Conservation (phyloP, 2,888 invertebrate species). For the Drosophila incognita region DNA sequence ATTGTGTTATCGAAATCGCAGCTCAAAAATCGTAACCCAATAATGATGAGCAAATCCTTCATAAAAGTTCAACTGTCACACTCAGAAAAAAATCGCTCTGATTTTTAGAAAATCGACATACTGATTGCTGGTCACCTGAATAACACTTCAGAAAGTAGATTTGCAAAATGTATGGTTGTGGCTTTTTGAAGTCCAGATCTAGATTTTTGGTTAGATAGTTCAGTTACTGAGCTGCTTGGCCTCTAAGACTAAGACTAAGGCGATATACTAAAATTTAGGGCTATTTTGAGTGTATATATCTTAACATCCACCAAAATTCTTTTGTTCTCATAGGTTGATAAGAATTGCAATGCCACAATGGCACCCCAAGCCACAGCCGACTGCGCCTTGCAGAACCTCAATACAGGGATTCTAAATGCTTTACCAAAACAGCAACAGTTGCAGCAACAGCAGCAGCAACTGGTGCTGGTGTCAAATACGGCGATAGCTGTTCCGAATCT, state of each 20-base stretch:
- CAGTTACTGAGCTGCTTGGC: neutral
- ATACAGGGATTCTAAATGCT: conserved; percentile 77
- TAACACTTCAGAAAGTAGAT: neutral
- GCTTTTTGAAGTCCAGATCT: neutral
- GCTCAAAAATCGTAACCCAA: neutral
- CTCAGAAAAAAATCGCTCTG: neutral
- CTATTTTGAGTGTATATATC: neutral
- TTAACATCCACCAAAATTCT: neutral
- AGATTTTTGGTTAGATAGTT: neutral
- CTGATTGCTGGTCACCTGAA: neutral
- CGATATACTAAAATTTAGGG: neutral
- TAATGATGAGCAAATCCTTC: neutral
- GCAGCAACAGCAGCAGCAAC: conserved; percentile 55
- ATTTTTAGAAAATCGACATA: neutral
- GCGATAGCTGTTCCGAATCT: conserved; percentile 52
- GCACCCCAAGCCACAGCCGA: conserved; percentile 55
- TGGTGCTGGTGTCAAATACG: conserved; percentile 52
- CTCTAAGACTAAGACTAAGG: neutral
- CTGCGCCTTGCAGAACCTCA: conserved; percentile 66
- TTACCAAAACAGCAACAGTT: conserved; percentile 51
- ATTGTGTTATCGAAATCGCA: neutral
- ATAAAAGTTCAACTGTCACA: neutral
- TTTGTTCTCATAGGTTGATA: conserved; percentile 85
- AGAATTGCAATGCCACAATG: conserved; percentile 89
- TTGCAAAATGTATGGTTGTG: neutral